A percentile compares a stretch with the other conserved stretches of the same genome.
Conservation (phyloP, 2,797 vertebrate genomes). For the Galagoides demidoff region DNA sequence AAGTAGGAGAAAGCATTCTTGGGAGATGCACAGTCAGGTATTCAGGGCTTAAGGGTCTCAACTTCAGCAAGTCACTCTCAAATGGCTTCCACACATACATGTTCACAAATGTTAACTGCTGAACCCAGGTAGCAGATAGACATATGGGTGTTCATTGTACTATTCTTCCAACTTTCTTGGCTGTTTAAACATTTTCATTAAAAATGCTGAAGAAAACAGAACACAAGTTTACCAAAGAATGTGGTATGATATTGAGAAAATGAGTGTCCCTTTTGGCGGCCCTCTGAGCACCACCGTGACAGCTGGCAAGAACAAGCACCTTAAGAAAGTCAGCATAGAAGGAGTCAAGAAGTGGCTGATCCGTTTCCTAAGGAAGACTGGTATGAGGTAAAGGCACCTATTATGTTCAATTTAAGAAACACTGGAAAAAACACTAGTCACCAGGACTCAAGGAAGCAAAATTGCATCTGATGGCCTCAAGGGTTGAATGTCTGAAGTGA, state of each 20-base stretch:
- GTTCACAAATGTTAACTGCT: not conserved
- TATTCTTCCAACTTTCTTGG: not conserved
- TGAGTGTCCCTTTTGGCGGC: too few relatives aligned
- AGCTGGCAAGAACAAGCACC: too few relatives aligned
- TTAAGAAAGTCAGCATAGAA: too few relatives aligned
- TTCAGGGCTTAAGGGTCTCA: not conserved
- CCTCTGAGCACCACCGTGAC: too few relatives aligned
- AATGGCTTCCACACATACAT: not conserved
- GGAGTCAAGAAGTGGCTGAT: too few relatives aligned
- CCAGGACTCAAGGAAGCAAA: too few relatives aligned
- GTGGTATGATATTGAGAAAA: not conserved
- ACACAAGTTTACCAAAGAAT: not conserved
- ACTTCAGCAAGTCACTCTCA: not conserved
- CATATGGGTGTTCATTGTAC: not conserved
- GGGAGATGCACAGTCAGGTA: not conserved
- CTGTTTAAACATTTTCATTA: constrained; percentile 25
- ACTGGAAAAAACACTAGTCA: too few relatives aligned
- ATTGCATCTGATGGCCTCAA: too few relatives aligned
- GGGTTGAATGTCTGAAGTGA: too few relatives aligned
- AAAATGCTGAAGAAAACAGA: not conserved
- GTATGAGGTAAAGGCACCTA: too few relatives aligned
- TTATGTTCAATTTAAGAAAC: too few relatives aligned
- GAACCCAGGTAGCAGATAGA: not conserved
- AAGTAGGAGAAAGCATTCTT: not conserved
- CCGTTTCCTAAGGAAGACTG: too few relatives aligned